Evolutionary conservation across 2,888 invertebrate species (phyloP).

Genomic region (Rambutsinella grinnellia): DNA sequence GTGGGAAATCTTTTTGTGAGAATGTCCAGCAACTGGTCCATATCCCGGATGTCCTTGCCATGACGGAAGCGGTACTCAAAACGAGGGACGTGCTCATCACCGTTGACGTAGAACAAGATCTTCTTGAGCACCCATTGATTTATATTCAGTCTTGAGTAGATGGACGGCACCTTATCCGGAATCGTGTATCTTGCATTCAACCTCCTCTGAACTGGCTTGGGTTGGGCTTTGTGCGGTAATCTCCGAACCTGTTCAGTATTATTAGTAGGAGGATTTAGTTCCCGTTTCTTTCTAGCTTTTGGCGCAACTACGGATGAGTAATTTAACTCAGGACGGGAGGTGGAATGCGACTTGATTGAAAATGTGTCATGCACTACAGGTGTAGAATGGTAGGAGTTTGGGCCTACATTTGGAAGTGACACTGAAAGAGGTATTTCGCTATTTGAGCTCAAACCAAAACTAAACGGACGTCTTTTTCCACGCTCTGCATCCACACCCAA

Average conservation of each 20-base stretch:
- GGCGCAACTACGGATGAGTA: constrained; percentile 8
- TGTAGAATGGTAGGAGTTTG: constrained; percentile 3
- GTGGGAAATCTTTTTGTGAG: constrained; percentile 86
- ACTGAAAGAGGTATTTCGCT: constrained; percentile 20
- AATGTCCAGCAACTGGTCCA: constrained; percentile 88
- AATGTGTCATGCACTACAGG: constrained; percentile 12
- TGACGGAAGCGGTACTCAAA: constrained; percentile 90
- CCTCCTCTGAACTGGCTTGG: background rate
- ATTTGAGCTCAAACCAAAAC: constrained; percentile 28
- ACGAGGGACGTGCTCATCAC: constrained; percentile 92
- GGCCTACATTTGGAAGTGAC: constrained; percentile 43
- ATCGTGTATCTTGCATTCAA: constrained; percentile 3
- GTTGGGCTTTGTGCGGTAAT: too few species aligned
- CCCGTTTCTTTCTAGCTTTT: constrained; percentile 15
- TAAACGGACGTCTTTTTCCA: constrained; percentile 35
- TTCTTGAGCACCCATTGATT: constrained; percentile 85
- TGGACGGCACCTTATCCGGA: constrained; percentile 45
- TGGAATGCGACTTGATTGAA: constrained; percentile 5
- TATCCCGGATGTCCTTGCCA: constrained; percentile 86
- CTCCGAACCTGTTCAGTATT: constrained; percentile 31
- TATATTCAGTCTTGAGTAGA: constrained; percentile 62
- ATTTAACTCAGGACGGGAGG: constrained; percentile 26
- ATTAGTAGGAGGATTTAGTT: constrained; percentile 11
- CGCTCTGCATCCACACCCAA: background rate
- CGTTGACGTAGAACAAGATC: constrained; percentile 93